Evolutionary conservation across 2,797 vertebrate species (phyloP).

Genomic region (Cirrhinus mrigala): DNA sequence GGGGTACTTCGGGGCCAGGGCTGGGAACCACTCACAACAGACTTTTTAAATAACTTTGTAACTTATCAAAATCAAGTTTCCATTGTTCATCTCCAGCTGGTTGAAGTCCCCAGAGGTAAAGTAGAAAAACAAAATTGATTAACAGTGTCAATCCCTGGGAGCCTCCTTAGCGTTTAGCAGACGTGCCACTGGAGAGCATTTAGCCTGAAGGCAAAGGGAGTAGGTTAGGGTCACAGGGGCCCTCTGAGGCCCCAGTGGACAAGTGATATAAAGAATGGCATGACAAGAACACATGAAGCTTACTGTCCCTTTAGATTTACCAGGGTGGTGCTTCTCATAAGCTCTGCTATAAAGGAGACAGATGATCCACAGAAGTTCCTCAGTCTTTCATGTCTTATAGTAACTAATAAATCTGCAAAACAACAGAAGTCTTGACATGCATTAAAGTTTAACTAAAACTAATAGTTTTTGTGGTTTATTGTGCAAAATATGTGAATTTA

Average conservation of each 20-base stretch:
- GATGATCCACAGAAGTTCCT: slow-evolving; percentile 57
- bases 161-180: slow-evolving; percentile 44
- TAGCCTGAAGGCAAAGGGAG: slow-evolving; percentile 52
- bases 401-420: background rate
- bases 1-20: background rate
- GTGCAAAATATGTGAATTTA: background rate
- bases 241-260: slow-evolving; percentile 49
- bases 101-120: slow-evolving; percentile 40
- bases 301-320: slow-evolving; percentile 24
- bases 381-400: background rate
- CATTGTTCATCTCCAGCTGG: slow-evolving; percentile 42
- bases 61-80: slow-evolving; percentile 16
- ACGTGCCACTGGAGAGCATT: slow-evolving; percentile 54
- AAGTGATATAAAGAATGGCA: slow-evolving; percentile 45
- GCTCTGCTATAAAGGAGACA: slow-evolving; percentile 37
- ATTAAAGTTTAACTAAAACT: background rate
- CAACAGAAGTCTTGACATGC: background rate
- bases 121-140: slow-evolving; percentile 63
- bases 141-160: slow-evolving; percentile 61
- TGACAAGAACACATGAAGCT: background rate
- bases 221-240: slow-evolving; percentile 51
- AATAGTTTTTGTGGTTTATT: background rate
- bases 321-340: slow-evolving; percentile 14
- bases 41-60: slow-evolving; percentile 9
- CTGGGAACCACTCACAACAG: background rate